Conservation (phyloP, 2,888 invertebrate genomes). For the Meiosimyza platycephala region DNA sequence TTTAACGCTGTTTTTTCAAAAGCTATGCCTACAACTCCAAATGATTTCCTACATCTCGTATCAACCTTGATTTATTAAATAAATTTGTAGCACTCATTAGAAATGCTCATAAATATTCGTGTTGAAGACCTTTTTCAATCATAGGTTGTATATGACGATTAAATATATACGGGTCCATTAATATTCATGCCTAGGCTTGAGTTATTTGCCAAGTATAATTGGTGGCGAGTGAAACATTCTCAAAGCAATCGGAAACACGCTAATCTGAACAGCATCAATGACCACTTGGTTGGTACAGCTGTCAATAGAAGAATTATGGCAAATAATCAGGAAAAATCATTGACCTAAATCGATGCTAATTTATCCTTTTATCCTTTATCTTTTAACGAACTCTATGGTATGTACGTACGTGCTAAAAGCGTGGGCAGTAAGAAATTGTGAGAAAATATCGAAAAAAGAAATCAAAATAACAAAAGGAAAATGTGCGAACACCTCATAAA, state of each 20-base stretch:
- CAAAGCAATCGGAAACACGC: conserved; percentile 5
- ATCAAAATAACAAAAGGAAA: conserved; percentile 17
- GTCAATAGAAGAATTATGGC: conserved; percentile 40
- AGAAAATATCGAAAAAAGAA: background rate
- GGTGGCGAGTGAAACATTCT: conserved; percentile 1
- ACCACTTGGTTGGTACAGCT: conserved; percentile 17
- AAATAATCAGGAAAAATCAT: conserved; percentile 41
- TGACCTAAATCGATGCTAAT: conserved; percentile 43
- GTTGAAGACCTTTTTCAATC: too few relatives aligned
- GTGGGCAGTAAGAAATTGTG: background rate
- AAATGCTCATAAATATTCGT: too few relatives aligned
- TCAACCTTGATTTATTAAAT: too few relatives aligned
- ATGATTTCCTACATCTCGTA: too few relatives aligned
- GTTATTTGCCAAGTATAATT: conserved; percentile 24
- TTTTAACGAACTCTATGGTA: background rate
- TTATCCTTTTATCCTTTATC: conserved; percentile 36
- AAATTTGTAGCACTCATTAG: too few relatives aligned
- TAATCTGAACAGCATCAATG: background rate
- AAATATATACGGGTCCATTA: background rate
- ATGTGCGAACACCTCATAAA: conserved; percentile 30
- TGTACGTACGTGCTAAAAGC: conserved; percentile 22
- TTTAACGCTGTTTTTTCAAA: too few relatives aligned
- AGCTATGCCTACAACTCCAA: too few relatives aligned
- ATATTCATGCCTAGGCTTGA: conserved; percentile 17
- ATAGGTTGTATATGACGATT: too few relatives aligned